Conservation (phyloP, 2,113 vertebrate species). For the Oxygymnocypris stewartii region DNA sequence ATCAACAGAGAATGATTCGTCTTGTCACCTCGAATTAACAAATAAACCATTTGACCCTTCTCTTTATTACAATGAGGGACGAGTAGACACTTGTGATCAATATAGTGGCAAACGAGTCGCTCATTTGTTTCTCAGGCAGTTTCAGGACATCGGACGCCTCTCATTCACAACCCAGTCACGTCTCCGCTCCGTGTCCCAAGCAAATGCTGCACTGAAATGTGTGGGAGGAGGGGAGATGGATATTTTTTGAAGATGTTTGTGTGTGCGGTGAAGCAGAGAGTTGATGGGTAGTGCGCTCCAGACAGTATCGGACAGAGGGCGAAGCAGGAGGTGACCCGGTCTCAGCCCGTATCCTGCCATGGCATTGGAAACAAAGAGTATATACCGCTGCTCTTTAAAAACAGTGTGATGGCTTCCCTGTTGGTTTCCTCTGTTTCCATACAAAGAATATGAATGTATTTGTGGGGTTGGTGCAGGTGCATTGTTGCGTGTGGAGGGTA, state of each 20-base stretch:
- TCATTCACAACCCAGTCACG: conserved; percentile 14
- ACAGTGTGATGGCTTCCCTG: conserved; percentile 42
- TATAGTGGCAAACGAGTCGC: conserved; percentile 16
- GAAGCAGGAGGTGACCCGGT: conserved; percentile 35
- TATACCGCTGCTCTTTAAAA: conserved; percentile 46
- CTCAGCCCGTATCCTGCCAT: conserved; percentile 30
- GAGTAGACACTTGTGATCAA: conserved; percentile 10
- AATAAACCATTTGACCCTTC: conserved; percentile 31
- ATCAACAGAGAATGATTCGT: neutral
- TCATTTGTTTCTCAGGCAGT: conserved; percentile 32
- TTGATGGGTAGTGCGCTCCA: conserved; percentile 43
- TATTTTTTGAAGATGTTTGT: conserved; percentile 38
- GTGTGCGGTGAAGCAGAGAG: conserved; percentile 34
- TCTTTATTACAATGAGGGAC: conserved; percentile 4
- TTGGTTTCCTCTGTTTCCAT: conserved; percentile 39
- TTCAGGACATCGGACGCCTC: conserved; percentile 19
- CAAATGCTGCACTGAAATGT: conserved; percentile 23
- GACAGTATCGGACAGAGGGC: conserved; percentile 44
- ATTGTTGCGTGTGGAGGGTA: neutral
- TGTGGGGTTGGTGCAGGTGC: conserved; percentile 26
- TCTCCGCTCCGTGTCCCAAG: neutral
- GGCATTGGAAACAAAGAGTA: conserved; percentile 48
- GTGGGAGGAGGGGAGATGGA: conserved; percentile 1
- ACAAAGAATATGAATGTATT: conserved; percentile 53
- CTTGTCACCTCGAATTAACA: conserved; percentile 15